Base-by-base conservation (phyloP, 2,888 invertebrate species). In the Xestoiulus laeticollis region DNA sequence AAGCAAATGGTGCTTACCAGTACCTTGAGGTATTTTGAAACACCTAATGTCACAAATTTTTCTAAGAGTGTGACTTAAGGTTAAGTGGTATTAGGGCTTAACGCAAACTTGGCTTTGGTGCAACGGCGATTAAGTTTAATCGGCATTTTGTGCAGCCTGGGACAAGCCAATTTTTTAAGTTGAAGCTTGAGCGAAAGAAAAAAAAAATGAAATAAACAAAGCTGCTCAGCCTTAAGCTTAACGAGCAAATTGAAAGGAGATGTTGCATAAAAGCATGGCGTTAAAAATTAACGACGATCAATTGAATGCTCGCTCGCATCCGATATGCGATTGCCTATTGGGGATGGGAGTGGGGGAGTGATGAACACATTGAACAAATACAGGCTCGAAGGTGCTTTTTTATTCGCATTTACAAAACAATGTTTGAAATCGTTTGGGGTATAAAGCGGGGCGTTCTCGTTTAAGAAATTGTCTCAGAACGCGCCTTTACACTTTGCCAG, bases 211-310 rank as follows among this genome's bases (percentile, higher is more conserved):
- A 38, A 38, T 6, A 38, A 48, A 48, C 48, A 10, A 68, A 26
- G 1, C 68, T 68, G 1, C 26, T 68, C 68, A 68, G 68, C 68
- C 68, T 68, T 68, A 68, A 68, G 68, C 68, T 68, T 26, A 68
- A 68, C 68, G 68, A 68, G 68, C 26, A 68, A 68, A 68, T 68
- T 68, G 68, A 68, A 68, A 68, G 68, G 68, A 68, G 68, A 68
- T 68, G 68, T 68, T 68, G 68, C 68, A 68, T 68, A 68, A 68
- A 68, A 68, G 68, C 26, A 68, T 10, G 68, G 68, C 68, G 68
- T 68, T 68, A 68, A 68, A 68, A 68, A 68, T 68, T 68, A 68
- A 68, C 68, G 68, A 68, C 68, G 68, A 68, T 68, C 68, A 68
- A 68, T 68, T 68, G 68, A 68, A 68, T 68, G 68, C 68, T 68